phyloP scores from a whole-genome alignment of 2,888 invertebrate genomes.

The Antitype chi region DNA sequence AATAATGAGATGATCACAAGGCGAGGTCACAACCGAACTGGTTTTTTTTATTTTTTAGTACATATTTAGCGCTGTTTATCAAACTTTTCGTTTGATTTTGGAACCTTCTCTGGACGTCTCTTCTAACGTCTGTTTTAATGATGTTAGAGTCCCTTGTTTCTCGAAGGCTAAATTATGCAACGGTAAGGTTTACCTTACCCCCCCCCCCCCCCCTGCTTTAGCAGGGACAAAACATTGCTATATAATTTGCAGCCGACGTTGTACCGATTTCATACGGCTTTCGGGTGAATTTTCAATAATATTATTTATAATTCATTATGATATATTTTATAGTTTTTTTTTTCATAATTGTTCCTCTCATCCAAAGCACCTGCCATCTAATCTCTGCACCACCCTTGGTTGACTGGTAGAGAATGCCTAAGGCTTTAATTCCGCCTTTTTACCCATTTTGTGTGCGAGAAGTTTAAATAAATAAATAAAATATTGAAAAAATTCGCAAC shows the following conservation, averaged over 20 bases:
- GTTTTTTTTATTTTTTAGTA: neutral
- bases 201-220: no score
- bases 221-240: neutral
- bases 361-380: no score
- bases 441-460: no score
- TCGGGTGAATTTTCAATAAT: neutral
- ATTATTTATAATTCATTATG: no score
- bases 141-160: neutral
- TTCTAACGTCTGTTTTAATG: neutral
- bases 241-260: neutral
- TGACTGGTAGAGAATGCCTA: no score
- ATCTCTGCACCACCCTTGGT: no score
- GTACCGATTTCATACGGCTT: neutral
- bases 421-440: no score
- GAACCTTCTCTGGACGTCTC: neutral
- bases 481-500: no score
- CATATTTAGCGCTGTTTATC: conserved; percentile 1
- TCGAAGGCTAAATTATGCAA: neutral
- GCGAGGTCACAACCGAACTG: neutral
- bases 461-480: no score
- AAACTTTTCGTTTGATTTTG: neutral
- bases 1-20: conserved; percentile 5
- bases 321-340: no score
- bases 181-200: neutral
- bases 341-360: no score